Percentiles rank a stretch among this genome's conserved stretches.
These are phyloP conservation scores for Squalus acanthias DNA, from an alignment of 2,797 vertebrate species.

Conservation along the genomic window DNA sequence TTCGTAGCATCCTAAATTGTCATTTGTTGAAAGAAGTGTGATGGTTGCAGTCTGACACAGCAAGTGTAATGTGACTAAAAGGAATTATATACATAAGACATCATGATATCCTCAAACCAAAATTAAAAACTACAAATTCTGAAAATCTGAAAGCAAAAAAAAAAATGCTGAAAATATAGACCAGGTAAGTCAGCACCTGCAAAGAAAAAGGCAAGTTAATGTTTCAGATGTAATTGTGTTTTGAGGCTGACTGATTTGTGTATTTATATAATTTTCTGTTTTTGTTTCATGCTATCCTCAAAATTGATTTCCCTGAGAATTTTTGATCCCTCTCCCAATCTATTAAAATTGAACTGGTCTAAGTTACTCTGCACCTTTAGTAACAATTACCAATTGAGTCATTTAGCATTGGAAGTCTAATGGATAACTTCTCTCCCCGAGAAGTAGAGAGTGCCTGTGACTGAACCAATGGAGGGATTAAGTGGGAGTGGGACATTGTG, in stretches of 20 bases:
- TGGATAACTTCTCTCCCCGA: not conserved
- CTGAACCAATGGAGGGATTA: not conserved
- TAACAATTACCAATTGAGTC: not conserved
- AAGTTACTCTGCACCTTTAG: not conserved
- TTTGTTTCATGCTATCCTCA: not conserved
- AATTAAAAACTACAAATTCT: not conserved
- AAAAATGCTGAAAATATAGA: no score
- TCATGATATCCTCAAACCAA: not conserved
- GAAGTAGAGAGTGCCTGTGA: not conserved
- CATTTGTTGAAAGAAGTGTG: not conserved
- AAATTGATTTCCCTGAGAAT: not conserved
- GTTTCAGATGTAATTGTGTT: no score
- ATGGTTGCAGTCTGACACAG: not conserved
- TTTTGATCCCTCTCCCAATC: not conserved
- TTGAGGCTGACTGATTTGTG: no score
- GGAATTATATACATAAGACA: not conserved
- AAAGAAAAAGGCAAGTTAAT: no score
- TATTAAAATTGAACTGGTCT: not conserved
- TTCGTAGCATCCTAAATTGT: not conserved
- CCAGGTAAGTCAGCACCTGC: no score
- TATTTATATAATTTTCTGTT: not conserved
- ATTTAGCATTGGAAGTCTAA: not conserved
- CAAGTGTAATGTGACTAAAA: not conserved
- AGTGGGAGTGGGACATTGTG: not conserved
- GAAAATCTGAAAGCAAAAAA: no score